These are phyloP conservation scores for Clarias laeviceps DNA, from an alignment of 2,797 vertebrate species.

Conservation along the genomic window DNA sequence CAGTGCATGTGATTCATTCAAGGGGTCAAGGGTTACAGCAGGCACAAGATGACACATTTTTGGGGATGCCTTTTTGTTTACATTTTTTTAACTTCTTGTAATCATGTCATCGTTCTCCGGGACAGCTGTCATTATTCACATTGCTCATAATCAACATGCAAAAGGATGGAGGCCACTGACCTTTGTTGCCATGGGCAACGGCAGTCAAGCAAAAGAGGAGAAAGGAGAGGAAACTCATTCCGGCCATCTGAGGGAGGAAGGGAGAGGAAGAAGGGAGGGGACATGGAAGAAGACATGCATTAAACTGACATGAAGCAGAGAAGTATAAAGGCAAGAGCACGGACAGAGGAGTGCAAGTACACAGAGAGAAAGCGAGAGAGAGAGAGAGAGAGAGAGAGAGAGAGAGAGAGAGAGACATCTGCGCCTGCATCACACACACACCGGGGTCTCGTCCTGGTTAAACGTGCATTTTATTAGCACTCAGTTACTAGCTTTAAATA, in stretches of 20 bases:
- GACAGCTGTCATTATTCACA: constrained; percentile 51
- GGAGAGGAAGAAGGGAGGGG: constrained; percentile 57
- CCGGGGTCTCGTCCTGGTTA: constrained; percentile 6
- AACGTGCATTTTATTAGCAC: constrained; percentile 20
- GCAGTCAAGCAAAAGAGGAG: constrained; percentile 80
- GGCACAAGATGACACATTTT: constrained; percentile 7
- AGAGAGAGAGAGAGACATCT: constrained; percentile 47
- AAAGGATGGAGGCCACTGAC: constrained; percentile 75
- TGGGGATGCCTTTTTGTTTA: background rate
- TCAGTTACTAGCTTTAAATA: constrained; percentile 9
- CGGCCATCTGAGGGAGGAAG: constrained; percentile 79
- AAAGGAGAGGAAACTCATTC: constrained; percentile 82
- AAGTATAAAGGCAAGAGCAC: constrained; percentile 50
- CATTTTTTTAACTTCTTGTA: background rate
- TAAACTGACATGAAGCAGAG: constrained; percentile 64
- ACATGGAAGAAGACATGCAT: constrained; percentile 71
- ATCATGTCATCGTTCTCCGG: background rate
- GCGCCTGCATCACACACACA: constrained; percentile 38
- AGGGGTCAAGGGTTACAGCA: constrained; percentile 21
- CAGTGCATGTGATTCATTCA: background rate
- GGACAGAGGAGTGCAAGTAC: constrained; percentile 49
- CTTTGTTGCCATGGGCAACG: constrained; percentile 82
- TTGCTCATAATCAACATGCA: constrained; percentile 67
- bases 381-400: constrained; percentile 57
- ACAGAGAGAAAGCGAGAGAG: constrained; percentile 57